phyloP scores from a whole-genome alignment of 2,797 vertebrate genomes.

The Helarctos malayanus region DNA sequence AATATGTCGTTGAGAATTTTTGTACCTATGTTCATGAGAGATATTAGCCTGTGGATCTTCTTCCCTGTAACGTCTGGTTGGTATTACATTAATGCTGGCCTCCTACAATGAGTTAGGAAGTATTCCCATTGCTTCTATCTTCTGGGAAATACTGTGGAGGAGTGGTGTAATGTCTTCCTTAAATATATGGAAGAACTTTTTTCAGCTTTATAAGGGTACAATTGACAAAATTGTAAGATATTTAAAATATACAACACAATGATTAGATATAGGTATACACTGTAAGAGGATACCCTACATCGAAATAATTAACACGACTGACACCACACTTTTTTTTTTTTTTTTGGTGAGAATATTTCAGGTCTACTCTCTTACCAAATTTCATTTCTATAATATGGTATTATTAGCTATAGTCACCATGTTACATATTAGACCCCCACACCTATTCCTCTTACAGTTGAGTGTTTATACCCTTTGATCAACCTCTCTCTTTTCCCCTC shows the following conservation, averaged over 20 bases:
- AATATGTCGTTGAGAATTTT: background rate
- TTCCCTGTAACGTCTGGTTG: background rate
- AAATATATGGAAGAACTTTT: background rate
- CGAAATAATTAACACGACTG: background rate
- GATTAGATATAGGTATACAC: background rate
- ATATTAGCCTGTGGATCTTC: background rate
- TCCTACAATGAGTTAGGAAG: background rate
- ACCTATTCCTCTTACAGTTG: background rate
- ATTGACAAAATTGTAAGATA: background rate
- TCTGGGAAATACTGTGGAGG: background rate
- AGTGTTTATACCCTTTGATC: background rate
- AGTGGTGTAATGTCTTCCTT: background rate
- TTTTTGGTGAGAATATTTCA: background rate
- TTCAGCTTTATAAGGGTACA: background rate
- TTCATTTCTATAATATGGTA: background rate
- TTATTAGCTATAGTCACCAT: background rate
- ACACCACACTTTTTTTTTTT: background rate
- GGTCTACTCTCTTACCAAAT: background rate
- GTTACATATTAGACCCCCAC: background rate
- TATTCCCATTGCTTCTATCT: background rate
- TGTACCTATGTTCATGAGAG: background rate
- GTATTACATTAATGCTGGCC: background rate
- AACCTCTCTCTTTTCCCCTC: background rate
- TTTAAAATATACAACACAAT: background rate
- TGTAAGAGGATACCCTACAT: background rate